Conservation (phyloP, 2,797 vertebrate species). For the Capromys pilorides region DNA sequence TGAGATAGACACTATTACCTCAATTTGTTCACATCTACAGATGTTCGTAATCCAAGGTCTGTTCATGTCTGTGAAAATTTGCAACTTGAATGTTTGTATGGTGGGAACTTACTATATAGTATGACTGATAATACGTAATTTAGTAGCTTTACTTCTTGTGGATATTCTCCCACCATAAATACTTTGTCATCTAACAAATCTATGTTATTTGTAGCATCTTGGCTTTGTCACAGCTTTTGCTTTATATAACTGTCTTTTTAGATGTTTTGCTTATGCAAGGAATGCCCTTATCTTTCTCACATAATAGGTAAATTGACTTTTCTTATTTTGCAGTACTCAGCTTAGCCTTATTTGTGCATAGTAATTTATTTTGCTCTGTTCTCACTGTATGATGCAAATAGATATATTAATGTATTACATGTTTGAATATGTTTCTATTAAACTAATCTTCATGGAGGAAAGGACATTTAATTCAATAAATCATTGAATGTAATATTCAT, state of each 20-base stretch:
- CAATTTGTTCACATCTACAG: no score
- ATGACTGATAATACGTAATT: background rate
- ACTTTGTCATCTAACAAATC: background rate
- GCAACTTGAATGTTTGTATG: no score
- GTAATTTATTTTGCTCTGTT: background rate
- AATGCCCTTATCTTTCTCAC: background rate
- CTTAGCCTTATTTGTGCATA: background rate
- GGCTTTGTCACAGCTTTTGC: background rate
- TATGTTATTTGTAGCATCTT: background rate
- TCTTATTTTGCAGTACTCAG: background rate
- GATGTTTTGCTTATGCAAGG: background rate
- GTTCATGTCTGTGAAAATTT: no score
- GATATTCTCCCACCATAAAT: background rate
- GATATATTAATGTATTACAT: background rate
- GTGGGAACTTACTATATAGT: no score
- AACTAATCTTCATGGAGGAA: background rate
- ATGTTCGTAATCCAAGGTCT: no score
- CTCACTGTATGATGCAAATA: background rate
- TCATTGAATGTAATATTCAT: background rate
- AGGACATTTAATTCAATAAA: background rate
- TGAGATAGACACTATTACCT: no score
- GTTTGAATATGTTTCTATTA: background rate
- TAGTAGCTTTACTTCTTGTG: background rate
- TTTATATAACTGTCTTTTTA: background rate
- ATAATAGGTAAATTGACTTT: background rate